Conservation (phyloP, 1,140 invertebrate species). For the Drosophila ficusphila region DNA sequence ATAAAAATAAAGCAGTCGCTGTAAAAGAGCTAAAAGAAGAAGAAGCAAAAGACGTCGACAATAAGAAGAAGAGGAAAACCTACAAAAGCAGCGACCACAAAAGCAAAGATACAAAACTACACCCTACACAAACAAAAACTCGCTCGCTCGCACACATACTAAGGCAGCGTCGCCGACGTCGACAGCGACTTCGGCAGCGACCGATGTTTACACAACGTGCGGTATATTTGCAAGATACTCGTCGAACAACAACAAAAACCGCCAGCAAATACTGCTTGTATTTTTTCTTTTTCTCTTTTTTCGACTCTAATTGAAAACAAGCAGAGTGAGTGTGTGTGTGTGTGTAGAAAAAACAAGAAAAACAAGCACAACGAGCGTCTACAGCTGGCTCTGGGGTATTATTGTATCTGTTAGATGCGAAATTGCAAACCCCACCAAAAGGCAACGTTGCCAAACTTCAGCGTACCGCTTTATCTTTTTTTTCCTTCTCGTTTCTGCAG, state of each 20-base stretch:
- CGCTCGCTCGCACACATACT: slow-evolving; percentile 6
- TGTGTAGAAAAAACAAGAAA: slow-evolving; percentile 62
- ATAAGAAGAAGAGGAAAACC: slow-evolving; percentile 47
- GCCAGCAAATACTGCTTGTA: slow-evolving; percentile 41
- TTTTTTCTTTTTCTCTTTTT: slow-evolving; percentile 60
- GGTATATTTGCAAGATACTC: slow-evolving; percentile 66
- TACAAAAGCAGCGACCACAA: slow-evolving; percentile 66
- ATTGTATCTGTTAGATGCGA: slow-evolving; percentile 65
- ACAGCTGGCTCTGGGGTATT: slow-evolving; percentile 66
- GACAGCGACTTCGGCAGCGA: slow-evolving; percentile 35
- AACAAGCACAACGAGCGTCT: slow-evolving; percentile 64
- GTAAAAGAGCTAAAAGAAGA: slow-evolving; percentile 52
- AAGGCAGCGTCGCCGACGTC: slow-evolving; percentile 18
- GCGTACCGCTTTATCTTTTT: slow-evolving; percentile 29
- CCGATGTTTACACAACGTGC: slow-evolving; percentile 78
- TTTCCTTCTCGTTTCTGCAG: slow-evolving; percentile 15
- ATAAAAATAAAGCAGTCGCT: slow-evolving; percentile 75
- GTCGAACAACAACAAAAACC: slow-evolving; percentile 40
- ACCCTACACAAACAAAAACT: slow-evolving; percentile 22
- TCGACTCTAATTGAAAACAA: slow-evolving; percentile 79
- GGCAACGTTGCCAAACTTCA: slow-evolving; percentile 68
- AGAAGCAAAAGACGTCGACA: slow-evolving; percentile 25
- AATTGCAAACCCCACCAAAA: slow-evolving; percentile 40
- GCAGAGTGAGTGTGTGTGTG: slow-evolving; percentile 50
- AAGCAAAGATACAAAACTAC: slow-evolving; percentile 30